phyloP scores from a whole-genome alignment of 2,113 vertebrate species.

The Chinchilla lanigera region DNA sequence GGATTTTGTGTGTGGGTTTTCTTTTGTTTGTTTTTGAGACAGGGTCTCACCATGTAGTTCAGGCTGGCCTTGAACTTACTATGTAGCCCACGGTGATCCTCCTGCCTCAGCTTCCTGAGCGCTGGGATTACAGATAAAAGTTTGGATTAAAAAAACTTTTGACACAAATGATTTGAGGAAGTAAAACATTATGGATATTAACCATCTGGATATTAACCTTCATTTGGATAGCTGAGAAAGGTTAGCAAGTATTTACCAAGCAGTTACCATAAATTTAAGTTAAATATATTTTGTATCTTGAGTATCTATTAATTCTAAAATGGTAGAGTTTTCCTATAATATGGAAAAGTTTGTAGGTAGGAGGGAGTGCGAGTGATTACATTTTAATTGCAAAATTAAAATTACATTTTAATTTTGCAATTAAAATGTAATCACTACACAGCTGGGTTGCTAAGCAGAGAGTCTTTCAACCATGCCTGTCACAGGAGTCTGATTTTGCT shows the following conservation, averaged over 20 bases:
- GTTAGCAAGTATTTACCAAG: conserved; percentile 40
- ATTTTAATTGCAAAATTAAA: too few relatives aligned
- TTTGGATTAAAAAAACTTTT: conserved; percentile 25
- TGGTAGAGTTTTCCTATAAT: background rate
- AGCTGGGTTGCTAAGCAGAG: background rate
- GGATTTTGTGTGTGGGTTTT: background rate
- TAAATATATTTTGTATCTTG: conserved; percentile 33
- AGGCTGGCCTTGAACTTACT: background rate
- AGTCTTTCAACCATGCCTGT: background rate
- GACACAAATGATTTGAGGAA: conserved; percentile 13
- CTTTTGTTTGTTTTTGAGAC: background rate
- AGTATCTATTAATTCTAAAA: conserved; percentile 37
- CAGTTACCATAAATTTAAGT: conserved; percentile 26
- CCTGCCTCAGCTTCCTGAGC: background rate
- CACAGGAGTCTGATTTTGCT: background rate
- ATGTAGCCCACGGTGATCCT: background rate
- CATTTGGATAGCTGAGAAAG: conserved; percentile 25
- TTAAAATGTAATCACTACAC: background rate
- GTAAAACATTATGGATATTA: background rate
- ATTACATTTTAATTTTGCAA: background rate
- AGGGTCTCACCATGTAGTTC: background rate
- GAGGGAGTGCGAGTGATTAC: too few relatives aligned
- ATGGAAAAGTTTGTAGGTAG: background rate
- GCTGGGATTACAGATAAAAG: background rate
- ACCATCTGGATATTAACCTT: background rate